Conservation (phyloP, 2,113 vertebrate species). For the Riparia riparia region DNA sequence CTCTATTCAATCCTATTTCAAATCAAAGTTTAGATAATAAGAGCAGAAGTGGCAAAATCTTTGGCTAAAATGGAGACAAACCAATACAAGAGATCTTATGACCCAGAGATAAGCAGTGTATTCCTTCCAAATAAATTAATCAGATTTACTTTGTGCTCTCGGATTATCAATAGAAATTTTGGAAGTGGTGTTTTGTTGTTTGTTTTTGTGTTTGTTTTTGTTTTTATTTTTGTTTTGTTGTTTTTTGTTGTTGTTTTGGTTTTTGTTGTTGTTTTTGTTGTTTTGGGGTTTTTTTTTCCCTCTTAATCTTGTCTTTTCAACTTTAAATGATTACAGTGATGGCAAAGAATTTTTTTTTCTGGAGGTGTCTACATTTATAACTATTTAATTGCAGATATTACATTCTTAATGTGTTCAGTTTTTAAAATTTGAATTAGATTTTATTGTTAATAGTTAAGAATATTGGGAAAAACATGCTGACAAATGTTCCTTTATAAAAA, state of each 20-base stretch:
- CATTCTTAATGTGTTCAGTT: background rate
- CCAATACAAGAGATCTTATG: background rate
- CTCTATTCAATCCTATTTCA: background rate
- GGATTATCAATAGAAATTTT: background rate
- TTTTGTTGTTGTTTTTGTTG: too few relatives aligned
- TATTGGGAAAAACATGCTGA: background rate
- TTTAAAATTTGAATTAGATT: background rate
- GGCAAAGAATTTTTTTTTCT: background rate
- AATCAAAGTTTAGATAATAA: background rate
- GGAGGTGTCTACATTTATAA: background rate
- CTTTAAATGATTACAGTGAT: background rate
- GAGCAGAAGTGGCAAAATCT: background rate
- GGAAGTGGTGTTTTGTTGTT: too few relatives aligned
- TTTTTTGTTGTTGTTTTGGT: too few relatives aligned
- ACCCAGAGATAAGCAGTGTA: background rate
- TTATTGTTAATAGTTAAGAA: conserved; percentile 1
- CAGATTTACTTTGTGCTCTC: background rate
- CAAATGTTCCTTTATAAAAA: conserved; percentile 29
- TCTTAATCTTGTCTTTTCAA: background rate
- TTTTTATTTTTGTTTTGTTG: too few relatives aligned
- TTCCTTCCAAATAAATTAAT: background rate
- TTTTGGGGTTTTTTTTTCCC: background rate
- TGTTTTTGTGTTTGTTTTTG: too few relatives aligned
- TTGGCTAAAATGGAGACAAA: background rate
- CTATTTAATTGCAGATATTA: background rate